Base-by-base conservation (phyloP, 2,797 vertebrate genomes). In the Anabacerthia variegaticeps region DNA sequence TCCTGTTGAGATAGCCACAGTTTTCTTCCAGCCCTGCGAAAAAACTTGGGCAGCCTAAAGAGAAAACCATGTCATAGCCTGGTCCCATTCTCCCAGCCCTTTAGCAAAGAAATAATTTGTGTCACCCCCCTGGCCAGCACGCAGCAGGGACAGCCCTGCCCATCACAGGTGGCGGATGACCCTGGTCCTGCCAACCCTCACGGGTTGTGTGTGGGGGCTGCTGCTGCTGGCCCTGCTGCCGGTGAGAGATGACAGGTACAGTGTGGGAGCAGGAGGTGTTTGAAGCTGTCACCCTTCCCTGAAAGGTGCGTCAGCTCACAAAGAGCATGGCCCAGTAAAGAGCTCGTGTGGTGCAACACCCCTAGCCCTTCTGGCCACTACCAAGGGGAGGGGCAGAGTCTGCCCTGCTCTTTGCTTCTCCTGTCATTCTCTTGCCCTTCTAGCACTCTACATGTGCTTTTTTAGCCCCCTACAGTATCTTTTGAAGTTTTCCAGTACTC, bases 161-260 rank as follows among this genome's bases (percentile, higher is more conserved):
- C 27, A 3, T 36, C 0, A 2, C 3, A 0, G 3, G 55, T 27
- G 82, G n/a, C 3, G 0, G 2, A 48, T n/a, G 79, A 41, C 27
- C 27, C 32, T 3, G 4, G 10, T 12, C 23, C 17, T 0, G 1
- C 21, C 2, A 0, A 54, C 24, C 36, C 49, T 37, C 0, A 0
- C 2, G 26, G 21, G 56, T 41, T 22, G 28, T 1, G 2, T 2
- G 28, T 1, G 10, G 34, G 51, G 52, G 51, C 49, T 49, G 63
- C 14, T 74, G 20, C 36, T 4, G 0, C 26, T 7, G 11, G 12
- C 13, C 6, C 52, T 43, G 58, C 59, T 90, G 75, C 76, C 0
- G 1, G 4, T 3, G 24, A 8, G 11, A 36, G 36, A 7, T 52
- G 66, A 15, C 0, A 1, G 79, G 73, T 13, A 26, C 67, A 61